Base-by-base conservation (phyloP, 2,888 invertebrate genomes). In the Drosophila paramelanica region DNA sequence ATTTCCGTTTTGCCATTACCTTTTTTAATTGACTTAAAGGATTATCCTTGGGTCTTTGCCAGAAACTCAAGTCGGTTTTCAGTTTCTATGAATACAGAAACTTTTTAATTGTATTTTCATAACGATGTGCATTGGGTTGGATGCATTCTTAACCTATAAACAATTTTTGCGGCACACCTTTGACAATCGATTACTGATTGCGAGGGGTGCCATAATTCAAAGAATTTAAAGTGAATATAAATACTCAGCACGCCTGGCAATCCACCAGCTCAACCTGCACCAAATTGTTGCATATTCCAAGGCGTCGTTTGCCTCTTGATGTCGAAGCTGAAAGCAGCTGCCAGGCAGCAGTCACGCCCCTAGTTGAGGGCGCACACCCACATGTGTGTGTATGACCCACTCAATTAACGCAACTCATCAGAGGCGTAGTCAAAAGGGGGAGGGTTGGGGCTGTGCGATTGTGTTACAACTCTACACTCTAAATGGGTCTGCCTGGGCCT, bases 341-440 rank as follows among this genome's bases (percentile, higher is more conserved):
- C 72, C 53, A 45, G 56, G 46, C 47, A 53, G 41, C 47, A 31
- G 64, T 36, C 47, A 73, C 68, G 73, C 68, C 73, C 59, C 36
- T 23, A 45, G 50, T 20, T 42, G n/a, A 51, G 39, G 46, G 42
- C 27, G 41, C 67, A 56, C 58, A 58, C 83, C 67, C 68, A 43
- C 56, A 55, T 66, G 49, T 60, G 62, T 57, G 69, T 59, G 67
- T 67, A 52, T 57, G 51, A 74, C 89, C 89, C 85, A 89, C 89
- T 85, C 87, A 85, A 85, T 85, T 89, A 89, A 88, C 84, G 46
- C 84, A 75, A 73, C 86, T 81, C 79, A 65, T 72, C 72, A 77
- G 77, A 71, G 74, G 66, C 64, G 57, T 50, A 41, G 7, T 20
- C 10, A 13, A 3, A 31, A 50, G 43, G 31, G 42, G 8, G 17